Evolutionary conservation across 2,113 vertebrate genomes (phyloP).

Genomic region (Seriola rivoliana): DNA sequence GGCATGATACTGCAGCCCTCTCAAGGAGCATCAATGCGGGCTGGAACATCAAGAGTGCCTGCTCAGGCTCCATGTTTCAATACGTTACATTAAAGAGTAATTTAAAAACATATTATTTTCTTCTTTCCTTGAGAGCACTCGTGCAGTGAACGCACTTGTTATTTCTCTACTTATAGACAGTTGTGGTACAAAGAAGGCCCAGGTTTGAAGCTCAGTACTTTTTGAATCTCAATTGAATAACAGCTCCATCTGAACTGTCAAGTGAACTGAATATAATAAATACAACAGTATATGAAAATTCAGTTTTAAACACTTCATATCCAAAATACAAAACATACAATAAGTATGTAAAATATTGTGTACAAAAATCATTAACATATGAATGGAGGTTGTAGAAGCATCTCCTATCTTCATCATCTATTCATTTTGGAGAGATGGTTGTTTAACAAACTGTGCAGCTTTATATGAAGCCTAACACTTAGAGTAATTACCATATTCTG

Average conservation of each 20-base stretch:
- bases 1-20: background rate
- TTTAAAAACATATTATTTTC: background rate
- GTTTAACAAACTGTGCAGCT: slow-evolving; percentile 21
- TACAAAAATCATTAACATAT: background rate
- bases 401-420: background rate
- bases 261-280: background rate
- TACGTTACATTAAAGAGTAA: background rate
- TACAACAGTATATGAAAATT: background rate
- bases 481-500: slow-evolving; percentile 41
- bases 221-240: background rate
- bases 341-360: background rate
- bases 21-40: background rate
- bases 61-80: background rate
- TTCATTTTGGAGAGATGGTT: slow-evolving; percentile 9
- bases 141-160: background rate
- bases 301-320: background rate
- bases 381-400: background rate
- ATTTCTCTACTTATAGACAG: background rate
- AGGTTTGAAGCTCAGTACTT: background rate
- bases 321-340: background rate
- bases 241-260: background rate
- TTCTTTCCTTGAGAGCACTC: background rate
- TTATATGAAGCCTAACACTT: slow-evolving; percentile 35
- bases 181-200: background rate
- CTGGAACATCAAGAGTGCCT: background rate